phyloP scores from a whole-genome alignment of 2,797 vertebrate species.

The Siniperca scherzeri region DNA sequence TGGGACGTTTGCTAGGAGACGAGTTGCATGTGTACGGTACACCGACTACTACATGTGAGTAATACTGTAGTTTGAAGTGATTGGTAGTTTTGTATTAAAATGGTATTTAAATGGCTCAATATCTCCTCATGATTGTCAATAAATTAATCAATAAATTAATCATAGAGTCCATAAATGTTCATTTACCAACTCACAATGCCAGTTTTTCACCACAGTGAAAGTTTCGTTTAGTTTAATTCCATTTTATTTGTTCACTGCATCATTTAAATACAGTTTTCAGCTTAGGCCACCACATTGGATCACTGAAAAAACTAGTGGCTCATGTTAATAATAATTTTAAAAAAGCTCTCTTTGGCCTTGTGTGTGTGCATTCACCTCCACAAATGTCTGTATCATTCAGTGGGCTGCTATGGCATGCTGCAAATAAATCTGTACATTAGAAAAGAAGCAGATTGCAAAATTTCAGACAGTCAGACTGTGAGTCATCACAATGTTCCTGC shows the following conservation, averaged over 20 bases:
- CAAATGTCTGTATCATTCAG: neutral
- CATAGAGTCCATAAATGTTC: neutral
- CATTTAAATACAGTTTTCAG: neutral
- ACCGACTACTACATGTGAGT: neutral
- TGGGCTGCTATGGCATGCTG: neutral
- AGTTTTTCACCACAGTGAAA: neutral
- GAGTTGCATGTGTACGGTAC: neutral
- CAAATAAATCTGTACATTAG: neutral
- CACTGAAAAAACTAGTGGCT: neutral
- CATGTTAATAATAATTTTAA: neutral
- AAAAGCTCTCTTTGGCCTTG: neutral
- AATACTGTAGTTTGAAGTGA: neutral
- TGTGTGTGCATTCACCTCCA: neutral
- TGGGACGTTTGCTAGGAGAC: constrained; percentile 42
- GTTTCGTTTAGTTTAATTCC: neutral
- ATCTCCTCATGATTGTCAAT: neutral
- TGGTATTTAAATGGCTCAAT: neutral
- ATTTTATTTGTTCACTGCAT: neutral
- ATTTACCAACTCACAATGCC: neutral
- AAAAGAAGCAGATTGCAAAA: neutral
- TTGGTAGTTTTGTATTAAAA: neutral
- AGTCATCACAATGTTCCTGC: constrained; percentile 20
- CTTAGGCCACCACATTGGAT: too few relatives aligned
- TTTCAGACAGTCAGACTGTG: neutral
- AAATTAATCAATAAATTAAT: neutral